These are phyloP conservation scores for Olivierus martensii DNA, from an alignment of 1,140 invertebrate genomes.

Conservation along the genomic window DNA sequence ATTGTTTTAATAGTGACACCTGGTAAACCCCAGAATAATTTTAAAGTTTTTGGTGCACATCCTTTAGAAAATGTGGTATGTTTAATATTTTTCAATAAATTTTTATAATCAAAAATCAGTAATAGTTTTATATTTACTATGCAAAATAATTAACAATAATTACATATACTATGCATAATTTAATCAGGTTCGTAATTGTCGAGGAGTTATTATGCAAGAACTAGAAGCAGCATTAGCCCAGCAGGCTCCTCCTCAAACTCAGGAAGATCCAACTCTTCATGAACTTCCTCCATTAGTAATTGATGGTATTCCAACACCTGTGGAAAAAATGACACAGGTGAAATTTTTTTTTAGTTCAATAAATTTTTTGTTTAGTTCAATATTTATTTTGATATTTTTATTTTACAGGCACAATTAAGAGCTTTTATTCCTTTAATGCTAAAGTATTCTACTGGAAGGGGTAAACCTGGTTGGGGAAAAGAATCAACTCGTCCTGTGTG, in stretches of 20 bases:
- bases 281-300: constrained; percentile 91
- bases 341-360: not conserved
- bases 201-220: constrained; percentile 84
- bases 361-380: not conserved
- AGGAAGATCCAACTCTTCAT: constrained; percentile 82
- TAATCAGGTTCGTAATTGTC: constrained; percentile 58
- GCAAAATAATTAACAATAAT: no score
- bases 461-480: constrained; percentile 94
- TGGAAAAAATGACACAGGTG: constrained; percentile 95
- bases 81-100: constrained; percentile 5
- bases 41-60: constrained; percentile 90
- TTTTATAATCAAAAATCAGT: no score
- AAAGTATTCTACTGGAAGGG: constrained; percentile 90
- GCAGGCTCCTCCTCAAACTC: constrained; percentile 79
- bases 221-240: constrained; percentile 81
- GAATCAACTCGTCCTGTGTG: constrained; percentile 87
- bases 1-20: constrained; percentile 90
- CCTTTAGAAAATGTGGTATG: constrained; percentile 84
- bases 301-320: constrained; percentile 90
- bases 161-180: no score
- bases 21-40: constrained; percentile 88
- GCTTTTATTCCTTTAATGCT: constrained; percentile 97
- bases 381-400: not conserved
- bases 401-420: constrained; percentile 59
- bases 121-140: no score